These are phyloP conservation scores for Yponomeuta malinellus DNA, from an alignment of 2,888 invertebrate genomes.

Conservation along the genomic window DNA sequence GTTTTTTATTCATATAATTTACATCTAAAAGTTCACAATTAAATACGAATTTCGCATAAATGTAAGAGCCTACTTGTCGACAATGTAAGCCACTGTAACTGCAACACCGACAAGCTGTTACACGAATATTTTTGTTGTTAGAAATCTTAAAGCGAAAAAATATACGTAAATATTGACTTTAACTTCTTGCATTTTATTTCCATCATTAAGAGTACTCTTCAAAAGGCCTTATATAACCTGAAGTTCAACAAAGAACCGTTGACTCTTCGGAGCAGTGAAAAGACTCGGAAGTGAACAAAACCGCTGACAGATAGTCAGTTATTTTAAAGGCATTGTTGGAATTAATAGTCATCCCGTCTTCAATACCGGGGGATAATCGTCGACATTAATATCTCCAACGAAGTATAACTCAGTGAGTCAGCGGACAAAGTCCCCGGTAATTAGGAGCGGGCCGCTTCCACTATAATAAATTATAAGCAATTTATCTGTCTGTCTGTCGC, in stretches of 20 bases:
- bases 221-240: background rate
- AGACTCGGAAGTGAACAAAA: background rate
- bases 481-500: slow-evolving; percentile 71
- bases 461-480: slow-evolving; percentile 71
- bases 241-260: background rate
- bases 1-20: slow-evolving; percentile 21
- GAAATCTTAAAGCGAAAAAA: slow-evolving; percentile 65
- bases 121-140: slow-evolving; percentile 60
- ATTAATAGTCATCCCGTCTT: slow-evolving; percentile 13
- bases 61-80: slow-evolving; percentile 18
- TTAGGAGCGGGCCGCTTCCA: slow-evolving; percentile 58
- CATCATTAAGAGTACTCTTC: background rate
- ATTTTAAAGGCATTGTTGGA: slow-evolving; percentile 10
- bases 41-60: slow-evolving; percentile 29
- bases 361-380: slow-evolving; percentile 16
- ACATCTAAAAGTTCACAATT: slow-evolving; percentile 10
- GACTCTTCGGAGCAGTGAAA: background rate
- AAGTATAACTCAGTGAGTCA: slow-evolving; percentile 40
- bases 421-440: slow-evolving; percentile 48
- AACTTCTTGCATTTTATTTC: slow-evolving; percentile 38
- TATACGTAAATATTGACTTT: slow-evolving; percentile 75
- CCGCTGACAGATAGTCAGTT: slow-evolving; percentile 3
- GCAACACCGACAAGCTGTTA: slow-evolving; percentile 56
- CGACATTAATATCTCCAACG: slow-evolving; percentile 16
- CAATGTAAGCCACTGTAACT: slow-evolving; percentile 32